Conservation (phyloP, 2,113 vertebrate genomes). For the Cyphomyrus discorhynchus region DNA sequence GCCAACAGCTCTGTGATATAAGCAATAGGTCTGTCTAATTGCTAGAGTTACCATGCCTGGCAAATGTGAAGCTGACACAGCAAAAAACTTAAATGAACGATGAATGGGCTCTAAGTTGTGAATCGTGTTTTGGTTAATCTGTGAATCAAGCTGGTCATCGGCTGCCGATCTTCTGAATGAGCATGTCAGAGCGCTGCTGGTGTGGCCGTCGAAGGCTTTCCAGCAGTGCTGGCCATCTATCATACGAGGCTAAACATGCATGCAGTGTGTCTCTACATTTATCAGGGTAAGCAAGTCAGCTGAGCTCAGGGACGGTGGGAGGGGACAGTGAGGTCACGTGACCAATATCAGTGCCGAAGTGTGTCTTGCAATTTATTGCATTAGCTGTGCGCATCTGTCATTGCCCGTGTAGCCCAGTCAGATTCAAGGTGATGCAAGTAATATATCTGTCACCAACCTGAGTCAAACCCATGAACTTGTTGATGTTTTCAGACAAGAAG, state of each 20-base stretch:
- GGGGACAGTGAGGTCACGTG: background rate
- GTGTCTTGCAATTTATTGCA: background rate
- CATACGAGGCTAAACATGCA: background rate
- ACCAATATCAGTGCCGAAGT: background rate
- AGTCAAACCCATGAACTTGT: conserved; percentile 94
- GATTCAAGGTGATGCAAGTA: background rate
- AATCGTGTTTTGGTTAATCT: background rate
- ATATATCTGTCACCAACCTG: conserved; percentile 63
- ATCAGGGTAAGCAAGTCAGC: background rate
- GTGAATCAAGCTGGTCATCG: background rate
- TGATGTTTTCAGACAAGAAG: conserved; percentile 96
- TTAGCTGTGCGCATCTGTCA: background rate
- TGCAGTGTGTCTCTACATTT: background rate
- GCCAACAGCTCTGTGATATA: background rate
- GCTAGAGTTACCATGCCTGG: background rate
- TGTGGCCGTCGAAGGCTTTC: background rate
- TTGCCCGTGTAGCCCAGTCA: background rate
- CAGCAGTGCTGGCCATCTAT: background rate
- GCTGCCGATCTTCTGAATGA: background rate
- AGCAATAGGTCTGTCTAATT: background rate
- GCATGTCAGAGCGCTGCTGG: background rate
- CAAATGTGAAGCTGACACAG: no score
- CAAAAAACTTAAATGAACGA: background rate
- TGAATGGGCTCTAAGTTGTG: background rate
- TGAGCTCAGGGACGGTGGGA: background rate